Base-by-base conservation (phyloP, 2,888 invertebrate species). In the Pteria penguin region DNA sequence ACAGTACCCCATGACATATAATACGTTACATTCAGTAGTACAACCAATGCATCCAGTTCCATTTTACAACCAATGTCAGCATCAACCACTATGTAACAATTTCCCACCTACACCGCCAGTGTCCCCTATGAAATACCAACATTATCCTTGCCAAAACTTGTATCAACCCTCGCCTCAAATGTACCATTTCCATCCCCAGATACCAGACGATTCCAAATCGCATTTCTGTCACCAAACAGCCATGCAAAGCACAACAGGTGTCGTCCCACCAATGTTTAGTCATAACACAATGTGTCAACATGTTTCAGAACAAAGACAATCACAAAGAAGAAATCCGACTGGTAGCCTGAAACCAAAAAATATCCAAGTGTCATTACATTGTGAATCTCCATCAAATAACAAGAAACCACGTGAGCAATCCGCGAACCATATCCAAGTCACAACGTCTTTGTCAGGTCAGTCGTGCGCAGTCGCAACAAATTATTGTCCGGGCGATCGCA, bases 81-180 rank as follows among this genome's bases (percentile, higher is more conserved):
- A 18, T 18, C 57, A 8, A 57, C 18, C 45, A 1, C n/a, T n/a
- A n/a, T n/a, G n/a, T n/a, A 81, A 72, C 55, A 78, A 74, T 63
- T 81, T 84, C 68, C 85, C 85, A 2, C 85, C 84, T 4, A 84
- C 84, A 0, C 85, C 84, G 3, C 85, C 85, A 3, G 78, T 81
- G 18, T 83, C 84, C 3, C 85, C 85, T 22, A 45, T 45, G 45
- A 45, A 45, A 45, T 45, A 45, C 18, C 45, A 45, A 45, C 45
- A 45, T 45, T 14, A 14, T 45, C 45, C 45, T 14, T 45, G 45
- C 18, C 8, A 8, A 45, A 45, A 45, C 45, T 14, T 18, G 18
- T 45, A 45, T 18, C 45, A 45, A 45, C 45, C 8, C 45, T n/a
- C n/a, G n/a, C n/a, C n/a, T n/a, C 45, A 45, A 14, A 18, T 45